Evolutionary conservation across 1,140 invertebrate genomes (phyloP).

Genomic region (Pseudomyrmex concolor): DNA sequence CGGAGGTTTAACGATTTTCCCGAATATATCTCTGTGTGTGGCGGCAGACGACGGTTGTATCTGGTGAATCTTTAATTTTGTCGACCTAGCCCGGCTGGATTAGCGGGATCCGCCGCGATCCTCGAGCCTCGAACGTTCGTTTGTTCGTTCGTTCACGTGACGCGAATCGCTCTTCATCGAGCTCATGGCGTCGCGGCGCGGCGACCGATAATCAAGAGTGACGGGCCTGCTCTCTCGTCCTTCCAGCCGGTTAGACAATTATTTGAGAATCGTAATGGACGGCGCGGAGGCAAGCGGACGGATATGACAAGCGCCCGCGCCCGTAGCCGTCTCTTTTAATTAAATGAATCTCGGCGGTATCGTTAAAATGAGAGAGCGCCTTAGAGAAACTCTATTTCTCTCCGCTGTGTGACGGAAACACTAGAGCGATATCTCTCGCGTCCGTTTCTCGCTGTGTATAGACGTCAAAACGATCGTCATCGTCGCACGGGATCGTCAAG

Average conservation of each 20-base stretch:
- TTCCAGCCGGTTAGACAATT: slow-evolving; percentile 50
- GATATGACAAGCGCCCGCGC: slow-evolving; percentile 48
- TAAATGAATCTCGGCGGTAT: slow-evolving; percentile 56
- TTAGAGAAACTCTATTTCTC: neutral
- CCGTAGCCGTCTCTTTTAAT: slow-evolving; percentile 51
- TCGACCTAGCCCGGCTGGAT: slow-evolving; percentile 45
- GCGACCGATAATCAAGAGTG: slow-evolving; percentile 66
- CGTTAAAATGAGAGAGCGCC: slow-evolving; percentile 41
- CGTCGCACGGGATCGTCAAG: neutral
- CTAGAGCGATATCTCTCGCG: slow-evolving; percentile 9
- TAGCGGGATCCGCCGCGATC: slow-evolving; percentile 39
- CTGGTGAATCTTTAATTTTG: slow-evolving; percentile 70
- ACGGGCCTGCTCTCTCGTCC: slow-evolving; percentile 31
- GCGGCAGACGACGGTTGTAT: slow-evolving; percentile 46
- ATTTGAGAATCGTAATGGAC: slow-evolving; percentile 56
- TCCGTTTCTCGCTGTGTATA: slow-evolving; percentile 21
- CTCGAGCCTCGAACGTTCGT: neutral
- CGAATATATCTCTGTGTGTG: slow-evolving; percentile 49
- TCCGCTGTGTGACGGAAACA: neutral
- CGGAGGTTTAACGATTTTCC: slow-evolving; percentile 66
- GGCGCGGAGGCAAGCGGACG: slow-evolving; percentile 8
- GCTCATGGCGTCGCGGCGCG: slow-evolving; percentile 31
- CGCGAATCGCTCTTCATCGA: slow-evolving; percentile 51
- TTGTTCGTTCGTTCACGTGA: slow-evolving; percentile 3
- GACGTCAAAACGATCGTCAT: slow-evolving; percentile 46